Conservation (phyloP, 2,888 invertebrate species). For the Lithophane ornitopus region DNA sequence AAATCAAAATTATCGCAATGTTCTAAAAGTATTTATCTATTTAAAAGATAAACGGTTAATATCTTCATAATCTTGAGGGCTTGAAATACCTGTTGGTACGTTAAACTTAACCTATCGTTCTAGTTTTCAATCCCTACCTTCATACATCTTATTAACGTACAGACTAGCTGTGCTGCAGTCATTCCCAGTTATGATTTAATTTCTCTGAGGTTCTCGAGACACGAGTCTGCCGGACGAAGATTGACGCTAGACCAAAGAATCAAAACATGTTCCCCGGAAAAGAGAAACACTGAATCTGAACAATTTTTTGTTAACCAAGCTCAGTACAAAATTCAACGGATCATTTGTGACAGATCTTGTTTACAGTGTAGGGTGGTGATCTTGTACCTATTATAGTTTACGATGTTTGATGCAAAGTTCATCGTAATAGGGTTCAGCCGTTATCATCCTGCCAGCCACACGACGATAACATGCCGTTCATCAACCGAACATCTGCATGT, state of each 20-base stretch:
- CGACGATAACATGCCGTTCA: constrained; percentile 48
- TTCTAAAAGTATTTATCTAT: constrained; percentile 34
- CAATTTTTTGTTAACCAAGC: not conserved
- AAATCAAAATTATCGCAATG: constrained; percentile 25
- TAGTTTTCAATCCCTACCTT: constrained; percentile 11
- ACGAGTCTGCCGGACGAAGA: not conserved
- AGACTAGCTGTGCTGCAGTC: not conserved
- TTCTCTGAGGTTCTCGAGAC: not conserved
- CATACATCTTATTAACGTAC: not conserved
- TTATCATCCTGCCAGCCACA: constrained; percentile 58
- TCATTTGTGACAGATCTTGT: constrained; percentile 10
- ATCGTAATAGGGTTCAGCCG: constrained; percentile 56
- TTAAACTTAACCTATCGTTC: constrained; percentile 12
- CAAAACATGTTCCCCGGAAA: not conserved
- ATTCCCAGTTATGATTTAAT: not conserved
- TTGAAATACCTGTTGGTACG: constrained; percentile 15
- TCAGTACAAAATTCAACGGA: not conserved
- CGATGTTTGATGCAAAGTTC: constrained; percentile 58
- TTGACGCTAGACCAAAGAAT: constrained; percentile 2
- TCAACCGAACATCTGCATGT: constrained; percentile 50
- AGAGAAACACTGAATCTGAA: not conserved
- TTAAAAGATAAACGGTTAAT: constrained; percentile 32
- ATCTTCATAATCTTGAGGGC: constrained; percentile 23
- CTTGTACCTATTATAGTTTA: constrained; percentile 30
- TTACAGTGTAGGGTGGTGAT: constrained; percentile 28